Percentiles rank a stretch among this genome's conserved stretches.
Conservation (phyloP, 2,888 invertebrate species). For the Tinea trinotella region DNA sequence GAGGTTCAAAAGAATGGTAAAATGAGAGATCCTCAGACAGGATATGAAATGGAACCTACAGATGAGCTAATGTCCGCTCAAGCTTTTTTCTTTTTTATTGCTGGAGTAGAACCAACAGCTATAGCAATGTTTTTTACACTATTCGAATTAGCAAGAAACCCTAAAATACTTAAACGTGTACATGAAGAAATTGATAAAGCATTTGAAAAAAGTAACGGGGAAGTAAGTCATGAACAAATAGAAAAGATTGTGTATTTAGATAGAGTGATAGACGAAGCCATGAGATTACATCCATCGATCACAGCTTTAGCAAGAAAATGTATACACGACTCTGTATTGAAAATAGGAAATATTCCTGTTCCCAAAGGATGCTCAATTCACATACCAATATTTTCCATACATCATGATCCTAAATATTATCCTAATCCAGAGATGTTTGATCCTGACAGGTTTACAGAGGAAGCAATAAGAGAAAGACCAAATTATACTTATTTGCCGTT, state of each 20-base stretch:
- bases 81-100: slow-evolving; percentile 58
- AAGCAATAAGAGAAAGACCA: slow-evolving; percentile 30
- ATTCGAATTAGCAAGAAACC: slow-evolving; percentile 44
- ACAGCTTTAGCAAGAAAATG: slow-evolving; percentile 40
- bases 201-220: slow-evolving; percentile 31
- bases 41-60: slow-evolving; percentile 37
- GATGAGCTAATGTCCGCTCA: slow-evolving; percentile 51
- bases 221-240: slow-evolving; percentile 39
- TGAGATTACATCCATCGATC: slow-evolving; percentile 45
- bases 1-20: slow-evolving; percentile 41
- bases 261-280: slow-evolving; percentile 43
- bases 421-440: slow-evolving; percentile 51
- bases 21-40: slow-evolving; percentile 36
- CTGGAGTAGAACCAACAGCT: slow-evolving; percentile 57
- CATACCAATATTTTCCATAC: slow-evolving; percentile 39
- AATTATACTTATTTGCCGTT: slow-evolving; percentile 50
- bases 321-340: slow-evolving; percentile 35
- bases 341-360: slow-evolving; percentile 34
- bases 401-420: slow-evolving; percentile 44
- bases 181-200: slow-evolving; percentile 48
- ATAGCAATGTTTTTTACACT: slow-evolving; percentile 46
- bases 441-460: slow-evolving; percentile 55
- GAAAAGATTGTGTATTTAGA: slow-evolving; percentile 49
- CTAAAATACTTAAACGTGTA: slow-evolving; percentile 38
- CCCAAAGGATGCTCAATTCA: slow-evolving; percentile 32